Conservation (phyloP, 2,797 vertebrate genomes). For the Hydrophis major region DNA sequence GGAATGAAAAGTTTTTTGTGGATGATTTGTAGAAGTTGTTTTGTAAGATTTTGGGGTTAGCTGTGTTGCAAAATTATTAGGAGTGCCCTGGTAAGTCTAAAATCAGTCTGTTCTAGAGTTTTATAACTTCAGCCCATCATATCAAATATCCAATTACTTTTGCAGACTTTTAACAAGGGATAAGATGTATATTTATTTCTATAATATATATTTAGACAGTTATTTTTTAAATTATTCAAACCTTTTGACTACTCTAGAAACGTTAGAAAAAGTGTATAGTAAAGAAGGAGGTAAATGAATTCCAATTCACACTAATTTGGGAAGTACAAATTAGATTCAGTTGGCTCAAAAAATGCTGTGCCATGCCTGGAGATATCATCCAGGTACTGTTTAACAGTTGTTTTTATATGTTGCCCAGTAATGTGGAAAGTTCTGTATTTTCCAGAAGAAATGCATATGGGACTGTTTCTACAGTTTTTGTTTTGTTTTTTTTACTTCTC, state of each 20-base stretch:
- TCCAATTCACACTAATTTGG: not conserved
- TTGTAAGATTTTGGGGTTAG: conserved; percentile 7
- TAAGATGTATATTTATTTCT: not conserved
- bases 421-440: not conserved
- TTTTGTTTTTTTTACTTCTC: too few species aligned
- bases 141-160: not conserved
- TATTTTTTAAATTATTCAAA: not conserved
- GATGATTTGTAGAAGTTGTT: conserved; percentile 20
- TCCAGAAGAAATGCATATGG: not conserved
- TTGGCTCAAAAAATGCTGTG: not conserved
- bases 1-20: conserved; percentile 29
- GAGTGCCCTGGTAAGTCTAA: not conserved
- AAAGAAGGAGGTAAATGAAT: not conserved
- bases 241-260: not conserved
- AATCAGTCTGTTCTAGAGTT: not conserved
- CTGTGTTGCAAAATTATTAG: not conserved
- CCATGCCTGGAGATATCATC: not conserved
- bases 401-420: not conserved
- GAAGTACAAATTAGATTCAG: not conserved
- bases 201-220: not conserved
- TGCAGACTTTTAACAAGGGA: not conserved
- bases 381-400: not conserved
- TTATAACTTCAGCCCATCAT: not conserved
- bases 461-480: not conserved
- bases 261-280: not conserved